Evolutionary conservation across 2,113 vertebrate genomes (phyloP), one percentile per base, ranked within the genome.

Genomic region (Capreolus pygargus): DNA sequence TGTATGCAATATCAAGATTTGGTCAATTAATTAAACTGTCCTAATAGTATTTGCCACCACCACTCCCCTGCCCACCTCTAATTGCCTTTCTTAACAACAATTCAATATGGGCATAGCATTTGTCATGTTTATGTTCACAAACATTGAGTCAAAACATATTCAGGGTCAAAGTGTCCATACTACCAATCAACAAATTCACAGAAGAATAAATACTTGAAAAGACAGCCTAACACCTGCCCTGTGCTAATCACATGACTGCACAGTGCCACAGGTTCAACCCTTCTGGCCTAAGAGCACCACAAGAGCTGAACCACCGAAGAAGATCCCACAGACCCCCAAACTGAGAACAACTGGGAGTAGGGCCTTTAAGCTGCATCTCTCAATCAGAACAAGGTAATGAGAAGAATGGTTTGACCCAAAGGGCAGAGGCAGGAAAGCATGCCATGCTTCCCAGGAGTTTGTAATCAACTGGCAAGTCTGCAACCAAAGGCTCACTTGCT

Each of bases 41-140:
- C 33, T 84, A 81, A 91, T 76, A 5, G 19, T 81, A 43, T 33
- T 61, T 15, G 79, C 45, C n/a, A 39, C 67, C 67, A 36, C 67
- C 9, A 58, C 23, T n/a, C 16, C 10, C 67, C 67, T 0, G 0
- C n/a, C 67, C 0, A 0, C 25, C 58, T 6, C 70, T 76, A 17
- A 70, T 45, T 86, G 84, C 45, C 36, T 60, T 94, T 55, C 39
- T 19, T 61, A 23, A 90, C 43, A 89, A 45, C 86, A 96, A 83
- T 67, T 70, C 39, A 78, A 27, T 45, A 58, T 28, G 54, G 64
- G 25, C 57, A 10, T 82, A 64, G 89, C 33, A 70, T 93, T 78
- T 28, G 39, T 57, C 70, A 67, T 58, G 36, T 54, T 94, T 81
- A 83, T 45, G 23, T 47, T 95, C 58, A 88, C 25, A 67, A 74